phyloP scores from a whole-genome alignment of 2,888 invertebrate genomes.

The Creontiades dilutus region DNA sequence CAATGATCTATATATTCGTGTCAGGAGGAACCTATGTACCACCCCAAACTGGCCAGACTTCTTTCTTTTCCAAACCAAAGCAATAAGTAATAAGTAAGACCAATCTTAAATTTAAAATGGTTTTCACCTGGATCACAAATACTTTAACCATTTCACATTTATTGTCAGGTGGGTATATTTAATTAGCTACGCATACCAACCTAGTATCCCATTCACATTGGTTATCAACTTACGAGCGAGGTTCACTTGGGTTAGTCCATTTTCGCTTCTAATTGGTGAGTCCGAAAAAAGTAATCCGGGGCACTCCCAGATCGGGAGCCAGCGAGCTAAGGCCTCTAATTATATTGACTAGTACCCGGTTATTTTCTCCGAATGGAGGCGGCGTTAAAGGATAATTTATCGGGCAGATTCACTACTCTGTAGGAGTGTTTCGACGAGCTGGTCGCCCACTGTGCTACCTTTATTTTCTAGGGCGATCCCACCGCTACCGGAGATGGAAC shows the following conservation, averaged over 20 bases:
- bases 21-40: too few relatives aligned
- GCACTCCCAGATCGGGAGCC: constrained; percentile 1
- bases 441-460: neutral
- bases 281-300: constrained; percentile 29
- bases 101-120: too few relatives aligned
- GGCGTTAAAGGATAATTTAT: constrained; percentile 10
- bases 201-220: too few relatives aligned
- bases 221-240: too few relatives aligned
- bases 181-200: too few relatives aligned
- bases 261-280: neutral
- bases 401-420: neutral
- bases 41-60: too few relatives aligned
- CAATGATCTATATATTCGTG: too few relatives aligned
- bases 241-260: neutral
- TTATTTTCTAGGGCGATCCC: neutral
- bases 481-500: neutral
- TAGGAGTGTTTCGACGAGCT: neutral
- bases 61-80: too few relatives aligned
- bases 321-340: neutral
- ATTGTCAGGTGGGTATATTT: too few relatives aligned
- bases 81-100: too few relatives aligned
- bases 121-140: too few relatives aligned
- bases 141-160: too few relatives aligned
- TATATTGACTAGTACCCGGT: neutral
- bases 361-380: constrained; percentile 5